These are phyloP conservation scores for Ceramica pisi DNA, from an alignment of 2,888 invertebrate species.

Conservation along the genomic window DNA sequence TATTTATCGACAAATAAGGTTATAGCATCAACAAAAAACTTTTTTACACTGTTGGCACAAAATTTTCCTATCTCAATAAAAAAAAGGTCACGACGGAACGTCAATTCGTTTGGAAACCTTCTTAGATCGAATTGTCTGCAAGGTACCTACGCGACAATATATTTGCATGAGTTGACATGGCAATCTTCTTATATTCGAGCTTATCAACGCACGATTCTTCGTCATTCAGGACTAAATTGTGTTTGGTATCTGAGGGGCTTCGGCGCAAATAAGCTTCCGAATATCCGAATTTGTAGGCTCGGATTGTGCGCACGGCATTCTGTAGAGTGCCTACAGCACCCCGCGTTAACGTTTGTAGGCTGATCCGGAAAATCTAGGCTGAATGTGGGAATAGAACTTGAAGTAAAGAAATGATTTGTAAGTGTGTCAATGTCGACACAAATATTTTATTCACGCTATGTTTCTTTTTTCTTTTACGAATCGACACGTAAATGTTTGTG, in stretches of 20 bases:
- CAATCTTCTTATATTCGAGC: slow-evolving; percentile 79
- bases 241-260: slow-evolving; percentile 69
- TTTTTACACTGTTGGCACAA: slow-evolving; percentile 63
- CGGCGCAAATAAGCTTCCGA: slow-evolving; percentile 67
- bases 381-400: slow-evolving; percentile 26
- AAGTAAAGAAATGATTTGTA: slow-evolving; percentile 8
- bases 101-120: slow-evolving; percentile 76
- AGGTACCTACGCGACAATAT: slow-evolving; percentile 67
- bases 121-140: slow-evolving; percentile 80
- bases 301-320: slow-evolving; percentile 48
- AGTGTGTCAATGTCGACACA: background rate
- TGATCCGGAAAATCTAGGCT: slow-evolving; percentile 63
- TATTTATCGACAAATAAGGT: slow-evolving; percentile 58
- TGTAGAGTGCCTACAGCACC: slow-evolving; percentile 33
- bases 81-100: slow-evolving; percentile 79
- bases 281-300: slow-evolving; percentile 50
- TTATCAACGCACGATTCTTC: slow-evolving; percentile 80
- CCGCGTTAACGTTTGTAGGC: slow-evolving; percentile 18
- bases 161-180: slow-evolving; percentile 78
- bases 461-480: slow-evolving; percentile 1
- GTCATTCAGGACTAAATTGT: slow-evolving; percentile 78
- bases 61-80: slow-evolving; percentile 79
- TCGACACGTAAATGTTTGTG: slow-evolving; percentile 12
- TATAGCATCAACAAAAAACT: slow-evolving; percentile 68
- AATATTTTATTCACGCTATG: slow-evolving; percentile 12